Base-by-base conservation (phyloP, 2,888 invertebrate species). In the Trachelus stipa region DNA sequence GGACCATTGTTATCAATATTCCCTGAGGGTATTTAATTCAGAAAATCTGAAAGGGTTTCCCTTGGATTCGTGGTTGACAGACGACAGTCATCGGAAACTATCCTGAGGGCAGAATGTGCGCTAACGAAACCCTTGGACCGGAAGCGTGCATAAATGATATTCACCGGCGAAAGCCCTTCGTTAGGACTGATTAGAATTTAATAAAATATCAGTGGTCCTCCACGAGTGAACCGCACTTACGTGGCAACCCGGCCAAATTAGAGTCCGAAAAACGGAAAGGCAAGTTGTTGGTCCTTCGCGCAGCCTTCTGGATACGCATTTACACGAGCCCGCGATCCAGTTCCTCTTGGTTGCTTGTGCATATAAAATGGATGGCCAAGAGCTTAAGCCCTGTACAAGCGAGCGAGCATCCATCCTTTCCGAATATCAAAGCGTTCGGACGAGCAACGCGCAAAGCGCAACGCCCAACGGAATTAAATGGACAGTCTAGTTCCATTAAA, bases 141-240 rank as follows among this genome's bases (percentile, higher is more conserved):
- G 23, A 56, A 56, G 56, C 56, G 23, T 56, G 23, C 71, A 71
- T 71, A 34, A 33, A 71, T 71, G 71, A 71, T 71, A 34, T 34
- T 31, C 71, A 33, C 71, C 15, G 31, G 34, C 11, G 9, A 71
- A 34, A 71, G 71, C 76, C 68, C 75, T 76, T 75, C 71, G 78
- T 73, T 69, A 76, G 34, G 73, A 34, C 79, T 79, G 76, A 79
- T 79, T 79, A 79, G 74, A 76, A 76, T 79, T 79, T 76, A 79
- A 79, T 79, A 79, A 79, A 79, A 79, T 76, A 79, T 79, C n/a
- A 74, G 30, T 12, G 74, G 35, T 4, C 2, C 15, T 33, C 31
- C 31, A 34, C 12, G 71, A 71, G 71, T 15, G 30, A 71, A 30
- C 34, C 9, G n/a, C 9, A n/a, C 37, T 34, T 12, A 35, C 37